Evolutionary conservation across 2,113 vertebrate species (phyloP).

Genomic region (Labrus mixtus): DNA sequence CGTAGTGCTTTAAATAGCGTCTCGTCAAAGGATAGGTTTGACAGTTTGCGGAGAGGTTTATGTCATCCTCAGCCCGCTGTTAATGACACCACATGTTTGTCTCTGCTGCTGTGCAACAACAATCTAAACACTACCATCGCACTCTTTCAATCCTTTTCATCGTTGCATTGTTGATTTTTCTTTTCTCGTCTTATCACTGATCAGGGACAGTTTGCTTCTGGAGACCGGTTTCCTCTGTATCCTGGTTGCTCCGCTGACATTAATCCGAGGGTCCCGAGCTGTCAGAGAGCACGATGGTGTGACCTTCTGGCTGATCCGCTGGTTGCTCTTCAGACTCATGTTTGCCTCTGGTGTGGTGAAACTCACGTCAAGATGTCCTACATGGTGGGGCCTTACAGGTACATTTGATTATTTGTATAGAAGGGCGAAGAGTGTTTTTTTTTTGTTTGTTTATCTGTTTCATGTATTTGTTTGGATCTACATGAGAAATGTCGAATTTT

Average conservation of each 20-base stretch:
- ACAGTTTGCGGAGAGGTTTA: conserved; percentile 1
- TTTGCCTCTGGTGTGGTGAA: conserved; percentile 95
- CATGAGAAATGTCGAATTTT: too few relatives aligned
- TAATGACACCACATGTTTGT: conserved; percentile 10
- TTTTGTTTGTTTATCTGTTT: too few relatives aligned
- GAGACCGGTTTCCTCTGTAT: conserved; percentile 91
- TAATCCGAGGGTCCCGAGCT: conserved; percentile 61
- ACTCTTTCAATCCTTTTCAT: not conserved
- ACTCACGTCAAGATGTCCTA: conserved; percentile 93
- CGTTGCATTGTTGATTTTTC: not conserved
- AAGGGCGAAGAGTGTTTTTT: too few relatives aligned
- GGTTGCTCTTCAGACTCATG: conserved; percentile 97
- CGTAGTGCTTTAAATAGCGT: conserved; percentile 7
- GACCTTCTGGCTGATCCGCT: conserved; percentile 92
- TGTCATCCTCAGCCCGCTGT: conserved; percentile 10
- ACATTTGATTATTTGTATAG: not conserved
- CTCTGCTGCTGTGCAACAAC: conserved; percentile 25
- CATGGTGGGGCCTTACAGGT: conserved; percentile 98
- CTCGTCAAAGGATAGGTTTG: not conserved
- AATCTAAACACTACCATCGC: not conserved
- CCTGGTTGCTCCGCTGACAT: conserved; percentile 88
- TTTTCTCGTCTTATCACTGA: not conserved
- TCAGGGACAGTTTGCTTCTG: conserved; percentile 93
- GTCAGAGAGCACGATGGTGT: conserved; percentile 82
- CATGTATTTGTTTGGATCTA: too few relatives aligned